These are phyloP conservation scores for Amphimallon solstitiale DNA, from an alignment of 2,888 invertebrate genomes.

Conservation along the genomic window DNA sequence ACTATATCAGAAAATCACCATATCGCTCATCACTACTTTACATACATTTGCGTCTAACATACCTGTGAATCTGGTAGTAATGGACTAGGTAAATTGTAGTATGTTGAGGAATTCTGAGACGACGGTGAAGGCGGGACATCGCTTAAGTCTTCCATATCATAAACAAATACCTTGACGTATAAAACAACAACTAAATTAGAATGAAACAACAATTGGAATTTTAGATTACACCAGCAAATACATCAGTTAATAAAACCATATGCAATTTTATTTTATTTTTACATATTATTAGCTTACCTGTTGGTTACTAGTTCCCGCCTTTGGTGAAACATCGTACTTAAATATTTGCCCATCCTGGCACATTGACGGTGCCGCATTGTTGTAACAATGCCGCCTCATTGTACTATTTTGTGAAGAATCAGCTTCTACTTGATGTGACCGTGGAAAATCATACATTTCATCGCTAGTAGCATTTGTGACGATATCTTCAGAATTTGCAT, in stretches of 20 bases:
- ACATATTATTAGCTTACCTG: conserved; percentile 44
- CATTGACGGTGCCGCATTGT: conserved; percentile 69
- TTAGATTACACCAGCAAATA: neutral
- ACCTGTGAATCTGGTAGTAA: conserved; percentile 53
- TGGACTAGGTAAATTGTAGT: conserved; percentile 71
- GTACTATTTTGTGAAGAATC: conserved; percentile 50
- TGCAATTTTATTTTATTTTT: neutral
- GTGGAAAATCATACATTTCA: conserved; percentile 77
- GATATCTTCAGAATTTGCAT: conserved; percentile 5
- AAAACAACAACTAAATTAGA: conserved; percentile 17
- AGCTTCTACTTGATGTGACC: conserved; percentile 69
- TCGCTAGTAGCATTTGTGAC: conserved; percentile 57
- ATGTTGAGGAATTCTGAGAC: conserved; percentile 66
- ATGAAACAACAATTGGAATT: neutral
- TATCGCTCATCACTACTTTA: too few species aligned
- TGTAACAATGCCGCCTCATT: conserved; percentile 67
- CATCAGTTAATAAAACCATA: neutral
- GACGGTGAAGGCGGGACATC: conserved; percentile 63
- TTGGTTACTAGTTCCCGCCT: conserved; percentile 56
- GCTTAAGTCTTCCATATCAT: conserved; percentile 51
- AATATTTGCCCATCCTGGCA: conserved; percentile 67
- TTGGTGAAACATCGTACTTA: conserved; percentile 67
- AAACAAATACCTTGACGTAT: conserved; percentile 56
- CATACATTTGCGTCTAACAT: conserved; percentile 25
- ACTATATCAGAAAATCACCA: too few species aligned